Evolutionary conservation across 2,113 vertebrate species (phyloP), one percentile per base, ranked within the genome.

Genomic region (Chaetodon trifascialis): DNA sequence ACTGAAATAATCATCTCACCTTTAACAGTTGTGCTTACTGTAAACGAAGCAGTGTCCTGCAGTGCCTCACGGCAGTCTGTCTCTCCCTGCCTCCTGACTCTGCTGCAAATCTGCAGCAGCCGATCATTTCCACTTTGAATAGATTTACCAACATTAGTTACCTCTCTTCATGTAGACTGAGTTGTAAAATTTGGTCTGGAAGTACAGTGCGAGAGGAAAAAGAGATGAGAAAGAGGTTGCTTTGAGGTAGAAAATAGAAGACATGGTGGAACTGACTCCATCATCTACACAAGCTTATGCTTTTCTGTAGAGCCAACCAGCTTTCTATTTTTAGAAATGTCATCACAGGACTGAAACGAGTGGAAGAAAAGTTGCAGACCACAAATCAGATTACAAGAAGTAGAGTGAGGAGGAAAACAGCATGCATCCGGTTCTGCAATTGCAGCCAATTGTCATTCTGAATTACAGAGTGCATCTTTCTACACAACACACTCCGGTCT

Each of bases 321-420:
- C 52, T 40, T 83, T 64, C 83, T 89, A 91, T 84, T 91, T 90
- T 85, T 62, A 86, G 86, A 86, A 87, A 76, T 55, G n/a, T 79
- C 79, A 79, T 76, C 52, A 51, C 49, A 65, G 46, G 63, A 46
- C 30, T 44, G 80, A 74, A 56, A 83, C 54, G 74, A 87, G 64
- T 7, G 6, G 74, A 69, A 62, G 16, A 49, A 49, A 71, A 79
- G 62, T 56, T 79, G 69, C 65, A 59, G 56, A 62, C 59, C 69
- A 52, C 73, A 44, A 46, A 30, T 60, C 30, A 11, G 34, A 17
- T 56, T 44, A 71, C 30, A 80, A 34, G 19, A 73, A 42, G 47
- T 2, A 36, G 58, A 47, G 67, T 44, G n/a, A 72, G 62, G 7
- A 70, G 52, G 23, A 44, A 63, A 77, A 40, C 58, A 56, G 49